Base-by-base conservation (phyloP, 2,113 vertebrate species). In the Gymnobelideus leadbeateri region DNA sequence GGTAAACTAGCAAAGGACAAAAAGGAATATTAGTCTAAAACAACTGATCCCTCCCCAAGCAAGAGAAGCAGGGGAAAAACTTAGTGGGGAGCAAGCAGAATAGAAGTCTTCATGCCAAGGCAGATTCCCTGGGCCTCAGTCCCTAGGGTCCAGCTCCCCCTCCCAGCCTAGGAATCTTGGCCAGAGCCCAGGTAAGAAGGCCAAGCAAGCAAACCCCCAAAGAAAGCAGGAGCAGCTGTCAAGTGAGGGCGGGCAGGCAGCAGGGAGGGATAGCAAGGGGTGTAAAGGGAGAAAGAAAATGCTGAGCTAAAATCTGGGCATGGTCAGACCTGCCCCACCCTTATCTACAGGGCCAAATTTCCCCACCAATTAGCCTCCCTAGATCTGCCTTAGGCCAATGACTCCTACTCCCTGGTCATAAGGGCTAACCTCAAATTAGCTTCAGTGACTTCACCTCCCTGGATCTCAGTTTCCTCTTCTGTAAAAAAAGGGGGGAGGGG, bases 141-240 rank as follows among this genome's bases (percentile, higher is more conserved):
- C 91, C 90, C 94, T 94, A 61, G 8, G 31, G 11, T 11, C 89
- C 91, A 91, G 37, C 11, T n/a, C 61, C 28, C 43, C 61, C 54
- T 55, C 51, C 43, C 43, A 47, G 24, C 94, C 91, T 43, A 92
- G 51, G 89, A 77, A 90, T 52, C 52, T 92, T 95, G 96, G 96
- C 94, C 23, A 5, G 0, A 12, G 77, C 51, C 89, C 95, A 57
- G 46, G 89, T 51, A 84, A 91, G 21, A 95, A 7, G 55, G 50
- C 0, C 3, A 93, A 91, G 77, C 95, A 91, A 97, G 94, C 91
- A 53, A 93, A 96, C 31, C n/a, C 55, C 97, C 95, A 96, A 97
- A 97, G 95, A 97, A 97, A 97, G 97, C 5, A 97, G 95, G 94
- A 89, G 91, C 95, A 95, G 96, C 97, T 97, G 97, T 94, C 94